phyloP scores from a whole-genome alignment of 2,797 vertebrate genomes.

The Coreius guichenoti region DNA sequence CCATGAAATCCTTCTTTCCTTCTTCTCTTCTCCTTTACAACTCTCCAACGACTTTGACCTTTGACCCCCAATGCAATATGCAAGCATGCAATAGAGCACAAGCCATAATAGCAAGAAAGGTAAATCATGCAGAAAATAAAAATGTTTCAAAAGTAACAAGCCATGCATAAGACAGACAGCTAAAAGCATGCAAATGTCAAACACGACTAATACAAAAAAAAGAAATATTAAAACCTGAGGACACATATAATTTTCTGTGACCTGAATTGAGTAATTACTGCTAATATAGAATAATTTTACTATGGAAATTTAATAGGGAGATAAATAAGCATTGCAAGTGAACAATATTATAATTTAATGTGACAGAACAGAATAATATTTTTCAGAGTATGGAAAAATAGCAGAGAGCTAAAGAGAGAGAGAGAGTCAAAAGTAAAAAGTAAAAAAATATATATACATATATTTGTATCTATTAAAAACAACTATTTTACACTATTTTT shows the following conservation, averaged over 20 bases:
- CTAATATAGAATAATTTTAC: neutral
- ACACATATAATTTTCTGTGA: neutral
- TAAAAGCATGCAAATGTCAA: constrained; percentile 38
- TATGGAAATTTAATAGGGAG: neutral
- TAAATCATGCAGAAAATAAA: constrained; percentile 58
- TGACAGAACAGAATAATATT: neutral
- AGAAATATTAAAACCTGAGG: neutral
- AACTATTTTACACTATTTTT: neutral
- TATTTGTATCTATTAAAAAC: neutral
- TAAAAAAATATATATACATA: no score
- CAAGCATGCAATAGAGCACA: constrained; percentile 67
- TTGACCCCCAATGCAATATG: constrained; percentile 38
- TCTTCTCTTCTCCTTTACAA: constrained; percentile 75
- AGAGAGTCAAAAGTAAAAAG: neutral
- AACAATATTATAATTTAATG: neutral
- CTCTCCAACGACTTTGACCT: constrained; percentile 80
- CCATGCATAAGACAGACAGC: constrained; percentile 37
- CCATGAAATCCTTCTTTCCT: constrained; percentile 78
- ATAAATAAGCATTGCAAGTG: neutral
- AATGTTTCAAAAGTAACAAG: neutral
- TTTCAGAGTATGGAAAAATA: neutral
- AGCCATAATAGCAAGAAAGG: constrained; percentile 57
- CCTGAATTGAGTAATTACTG: neutral
- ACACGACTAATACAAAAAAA: neutral
- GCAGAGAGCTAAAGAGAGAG: neutral